phyloP scores from a whole-genome alignment of 2,797 vertebrate species.

The Enteromius viviparus region DNA sequence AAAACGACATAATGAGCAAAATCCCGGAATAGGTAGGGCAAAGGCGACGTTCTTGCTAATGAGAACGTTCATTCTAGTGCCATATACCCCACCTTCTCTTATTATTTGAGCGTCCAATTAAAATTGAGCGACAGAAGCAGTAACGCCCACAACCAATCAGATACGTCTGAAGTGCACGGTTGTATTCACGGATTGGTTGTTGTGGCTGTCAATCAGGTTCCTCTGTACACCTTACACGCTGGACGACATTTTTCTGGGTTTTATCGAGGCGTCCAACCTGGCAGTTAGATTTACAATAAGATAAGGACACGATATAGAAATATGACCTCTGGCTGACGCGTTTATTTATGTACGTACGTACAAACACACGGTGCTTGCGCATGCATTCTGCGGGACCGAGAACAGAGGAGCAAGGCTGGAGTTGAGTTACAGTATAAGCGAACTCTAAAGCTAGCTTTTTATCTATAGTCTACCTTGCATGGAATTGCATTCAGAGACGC shows the following conservation, averaged over 20 bases:
- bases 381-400: neutral
- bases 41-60: neutral
- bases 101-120: constrained; percentile 49
- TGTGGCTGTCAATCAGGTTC: constrained; percentile 36
- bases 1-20: neutral
- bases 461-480: neutral
- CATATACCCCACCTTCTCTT: constrained; percentile 11
- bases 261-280: constrained; percentile 11
- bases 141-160: constrained; percentile 46
- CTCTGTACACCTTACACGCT: constrained; percentile 47
- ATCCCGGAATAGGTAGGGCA: neutral
- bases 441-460: constrained; percentile 18
- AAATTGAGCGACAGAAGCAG: neutral
- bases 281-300: neutral
- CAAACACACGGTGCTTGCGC: neutral
- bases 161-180: neutral
- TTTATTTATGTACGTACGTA: neutral
- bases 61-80: constrained; percentile 34
- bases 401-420: constrained; percentile 11
- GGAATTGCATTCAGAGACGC: neutral
- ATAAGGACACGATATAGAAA: neutral
- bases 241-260: constrained; percentile 22
- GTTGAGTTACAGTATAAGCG: constrained; percentile 13
- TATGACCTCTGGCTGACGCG: neutral
- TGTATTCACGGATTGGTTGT: constrained; percentile 49